Percentiles rank a stretch among this genome's conserved stretches.
Conservation (phyloP, 2,888 invertebrate genomes). For the Oscheius sp. region DNA sequence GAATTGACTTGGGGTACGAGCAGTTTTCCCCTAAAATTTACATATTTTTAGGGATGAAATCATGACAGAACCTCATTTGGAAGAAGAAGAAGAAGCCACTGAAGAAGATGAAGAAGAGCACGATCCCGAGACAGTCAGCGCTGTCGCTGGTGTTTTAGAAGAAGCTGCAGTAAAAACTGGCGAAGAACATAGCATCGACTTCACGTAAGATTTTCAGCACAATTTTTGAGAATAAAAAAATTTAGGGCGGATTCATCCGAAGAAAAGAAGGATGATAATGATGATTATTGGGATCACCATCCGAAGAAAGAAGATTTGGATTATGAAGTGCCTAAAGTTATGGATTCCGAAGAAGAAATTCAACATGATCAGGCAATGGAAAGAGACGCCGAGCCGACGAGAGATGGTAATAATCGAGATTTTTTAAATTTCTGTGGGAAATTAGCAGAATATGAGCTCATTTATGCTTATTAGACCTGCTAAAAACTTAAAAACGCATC, state of each 20-base stretch:
- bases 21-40: not conserved
- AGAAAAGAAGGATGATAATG: constrained; percentile 15
- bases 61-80: constrained; percentile 13
- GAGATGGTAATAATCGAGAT: not conserved
- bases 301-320: constrained; percentile 42
- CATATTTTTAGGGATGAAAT: not conserved
- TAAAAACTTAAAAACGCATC: no score
- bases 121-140: not conserved
- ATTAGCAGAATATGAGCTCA: no score
- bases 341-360: constrained; percentile 33
- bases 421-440: no score
- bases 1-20: constrained; percentile 8
- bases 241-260: constrained; percentile 15
- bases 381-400: no score
- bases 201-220: not conserved
- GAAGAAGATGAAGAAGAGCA: constrained; percentile 16
- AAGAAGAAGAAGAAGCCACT: not conserved
- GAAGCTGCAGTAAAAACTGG: constrained; percentile 25
- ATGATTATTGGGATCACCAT: constrained; percentile 55
- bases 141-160: constrained; percentile 12
- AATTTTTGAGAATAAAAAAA: not conserved
- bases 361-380: constrained; percentile 3
- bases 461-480: not conserved
- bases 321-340: constrained; percentile 13
- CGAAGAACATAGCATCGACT: constrained; percentile 29